A percentile compares a stretch with the other conserved stretches of the same genome.
Conservation (phyloP, 1,140 invertebrate genomes). For the Danaus melanippus region DNA sequence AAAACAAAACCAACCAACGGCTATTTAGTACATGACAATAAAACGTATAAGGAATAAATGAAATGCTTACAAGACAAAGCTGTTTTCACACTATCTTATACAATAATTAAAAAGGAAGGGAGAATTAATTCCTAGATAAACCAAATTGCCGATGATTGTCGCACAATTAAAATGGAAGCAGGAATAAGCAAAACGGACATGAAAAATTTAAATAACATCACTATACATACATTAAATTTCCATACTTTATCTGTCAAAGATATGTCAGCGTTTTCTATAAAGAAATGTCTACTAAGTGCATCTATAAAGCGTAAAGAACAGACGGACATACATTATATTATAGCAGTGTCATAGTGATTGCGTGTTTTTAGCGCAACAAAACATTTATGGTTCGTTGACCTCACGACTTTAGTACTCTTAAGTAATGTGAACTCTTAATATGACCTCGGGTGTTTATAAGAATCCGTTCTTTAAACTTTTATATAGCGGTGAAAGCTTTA, state of each 20-base stretch:
- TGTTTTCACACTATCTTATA: too few relatives aligned
- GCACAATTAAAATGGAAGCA: slow-evolving; percentile 57
- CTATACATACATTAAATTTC: slow-evolving; percentile 16
- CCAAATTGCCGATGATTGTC: slow-evolving; percentile 27
- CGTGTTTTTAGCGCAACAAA: too few relatives aligned
- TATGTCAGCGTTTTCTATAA: slow-evolving; percentile 11
- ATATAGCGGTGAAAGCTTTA: slow-evolving; percentile 15
- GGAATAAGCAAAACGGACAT: slow-evolving; percentile 46
- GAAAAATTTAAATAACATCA: slow-evolving; percentile 22
- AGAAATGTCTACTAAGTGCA: slow-evolving; percentile 27
- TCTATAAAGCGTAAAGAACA: slow-evolving; percentile 21
- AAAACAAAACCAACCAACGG: slow-evolving; percentile 30
- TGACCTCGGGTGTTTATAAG: too few relatives aligned
- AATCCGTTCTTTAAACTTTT: slow-evolving; percentile 11
- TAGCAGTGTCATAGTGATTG: too few relatives aligned
- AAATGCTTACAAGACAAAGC: too few relatives aligned
- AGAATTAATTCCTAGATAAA: slow-evolving; percentile 10
- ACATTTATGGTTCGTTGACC: too few relatives aligned
- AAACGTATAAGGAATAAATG: too few relatives aligned
- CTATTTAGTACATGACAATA: slow-evolving; percentile 24
- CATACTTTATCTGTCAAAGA: slow-evolving; percentile 4
- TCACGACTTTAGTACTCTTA: too few relatives aligned
- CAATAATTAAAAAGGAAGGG: not conserved
- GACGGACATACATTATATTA: slow-evolving; percentile 6
- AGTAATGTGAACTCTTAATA: too few relatives aligned